phyloP scores from a whole-genome alignment of 2,888 invertebrate genomes.

The Malthinus flaveolus region DNA sequence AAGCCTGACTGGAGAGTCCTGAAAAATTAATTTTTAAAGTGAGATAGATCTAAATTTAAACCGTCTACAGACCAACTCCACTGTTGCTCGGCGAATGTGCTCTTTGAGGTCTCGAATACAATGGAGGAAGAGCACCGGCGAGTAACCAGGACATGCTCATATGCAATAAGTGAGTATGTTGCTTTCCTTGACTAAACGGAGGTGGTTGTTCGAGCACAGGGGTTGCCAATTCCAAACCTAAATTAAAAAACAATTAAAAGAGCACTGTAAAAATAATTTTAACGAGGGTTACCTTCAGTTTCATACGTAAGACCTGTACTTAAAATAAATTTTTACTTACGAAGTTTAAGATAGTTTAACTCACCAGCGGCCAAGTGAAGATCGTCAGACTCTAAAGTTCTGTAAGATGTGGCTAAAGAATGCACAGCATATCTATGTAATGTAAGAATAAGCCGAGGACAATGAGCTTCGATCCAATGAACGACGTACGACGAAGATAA shows the following conservation, averaged over 20 bases:
- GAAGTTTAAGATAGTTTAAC: constrained; percentile 12
- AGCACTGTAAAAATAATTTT: neutral
- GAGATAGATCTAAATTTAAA: neutral
- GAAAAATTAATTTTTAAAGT: constrained; percentile 11
- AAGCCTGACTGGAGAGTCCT: constrained; percentile 50
- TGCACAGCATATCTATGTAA: constrained; percentile 67
- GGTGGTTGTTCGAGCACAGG: constrained; percentile 69
- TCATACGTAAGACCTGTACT: neutral
- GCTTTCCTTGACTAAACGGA: constrained; percentile 50
- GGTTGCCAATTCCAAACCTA: constrained; percentile 69
- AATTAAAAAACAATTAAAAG: neutral
- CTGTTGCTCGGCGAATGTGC: constrained; percentile 52
- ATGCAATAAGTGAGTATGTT: constrained; percentile 49
- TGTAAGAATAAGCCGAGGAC: constrained; percentile 74
- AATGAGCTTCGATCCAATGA: constrained; percentile 81
- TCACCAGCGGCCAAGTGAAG: constrained; percentile 48
- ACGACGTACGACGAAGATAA: constrained; percentile 76
- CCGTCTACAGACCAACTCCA: constrained; percentile 42
- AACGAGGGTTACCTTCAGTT: neutral
- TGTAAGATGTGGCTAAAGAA: constrained; percentile 62
- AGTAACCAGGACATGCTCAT: constrained; percentile 54
- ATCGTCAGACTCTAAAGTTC: constrained; percentile 52
- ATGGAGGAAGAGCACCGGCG: constrained; percentile 51
- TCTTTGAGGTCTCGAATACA: constrained; percentile 50
- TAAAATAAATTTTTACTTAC: neutral